Percentiles rank a stretch among this genome's conserved stretches.
Evolutionary conservation across 2,797 vertebrate species (phyloP).

Genomic region (Cheirogaleus major): DNA sequence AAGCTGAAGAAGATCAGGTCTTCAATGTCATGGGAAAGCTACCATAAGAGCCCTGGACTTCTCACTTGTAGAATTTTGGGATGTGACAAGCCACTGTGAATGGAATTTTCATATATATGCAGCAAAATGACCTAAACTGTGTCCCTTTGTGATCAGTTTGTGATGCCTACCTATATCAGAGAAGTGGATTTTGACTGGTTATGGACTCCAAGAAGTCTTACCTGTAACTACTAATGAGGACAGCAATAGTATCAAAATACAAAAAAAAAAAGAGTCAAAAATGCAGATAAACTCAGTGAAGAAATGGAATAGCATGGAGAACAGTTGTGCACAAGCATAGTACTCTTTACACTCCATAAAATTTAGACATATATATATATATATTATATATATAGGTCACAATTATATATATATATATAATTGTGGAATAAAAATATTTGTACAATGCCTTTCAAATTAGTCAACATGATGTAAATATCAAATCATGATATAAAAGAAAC

Average conservation of each 20-base stretch:
- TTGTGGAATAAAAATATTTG: neutral
- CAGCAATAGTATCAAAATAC: neutral
- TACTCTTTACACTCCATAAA: neutral
- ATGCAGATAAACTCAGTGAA: neutral
- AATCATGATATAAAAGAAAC: neutral
- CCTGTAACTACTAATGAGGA: neutral
- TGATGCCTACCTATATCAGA: neutral
- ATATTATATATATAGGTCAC: too few species aligned
- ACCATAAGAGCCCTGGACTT: neutral
- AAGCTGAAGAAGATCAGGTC: neutral
- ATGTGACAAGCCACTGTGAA: neutral
- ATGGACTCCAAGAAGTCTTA: neutral
- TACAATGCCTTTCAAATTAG: neutral
- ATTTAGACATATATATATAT: neutral
- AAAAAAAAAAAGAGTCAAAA: neutral
- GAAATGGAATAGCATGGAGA: neutral
- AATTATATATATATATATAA: neutral
- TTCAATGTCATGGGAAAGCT: neutral
- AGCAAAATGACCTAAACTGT: neutral
- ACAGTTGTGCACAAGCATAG: neutral
- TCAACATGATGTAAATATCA: neutral
- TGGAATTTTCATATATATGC: neutral
- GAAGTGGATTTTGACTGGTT: neutral
- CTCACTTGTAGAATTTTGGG: neutral
- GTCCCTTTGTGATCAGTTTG: neutral